A percentile compares a stretch with the other conserved stretches of the same genome.
Conservation (phyloP, 1,140 invertebrate species). For the Brachionus plicatilis region DNA sequence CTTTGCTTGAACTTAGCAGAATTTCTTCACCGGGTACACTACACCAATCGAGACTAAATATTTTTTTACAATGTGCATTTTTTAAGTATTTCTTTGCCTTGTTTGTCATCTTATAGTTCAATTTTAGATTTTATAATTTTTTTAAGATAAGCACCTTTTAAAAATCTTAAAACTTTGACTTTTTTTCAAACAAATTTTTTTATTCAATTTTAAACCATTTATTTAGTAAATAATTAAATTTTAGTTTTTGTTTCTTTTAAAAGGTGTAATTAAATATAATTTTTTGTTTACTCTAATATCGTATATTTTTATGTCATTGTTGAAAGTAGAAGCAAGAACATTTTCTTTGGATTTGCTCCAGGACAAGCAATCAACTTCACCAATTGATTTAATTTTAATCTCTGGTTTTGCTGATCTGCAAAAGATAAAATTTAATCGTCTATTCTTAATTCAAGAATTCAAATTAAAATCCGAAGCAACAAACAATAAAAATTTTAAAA, state of each 20-base stretch:
- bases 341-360: conserved; percentile 19
- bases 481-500: too few species aligned
- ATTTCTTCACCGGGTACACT: not conserved
- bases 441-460: too few species aligned
- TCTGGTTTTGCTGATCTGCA: not conserved
- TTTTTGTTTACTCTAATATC: conserved; percentile 14
- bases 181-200: not conserved
- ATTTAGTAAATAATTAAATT: too few species aligned
- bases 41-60: conserved; percentile 13
- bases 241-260: too few species aligned
- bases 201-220: not conserved
- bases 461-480: too few species aligned
- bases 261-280: too few species aligned
- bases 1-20: conserved; percentile 4
- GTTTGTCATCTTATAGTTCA: not conserved
- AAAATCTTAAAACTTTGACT: not conserved
- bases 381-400: not conserved
- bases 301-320: not conserved
- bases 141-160: not conserved
- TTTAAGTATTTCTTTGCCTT: not conserved
- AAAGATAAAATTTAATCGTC: not conserved
- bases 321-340: not conserved
- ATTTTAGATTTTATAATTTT: not conserved
- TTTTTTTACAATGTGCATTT: not conserved
- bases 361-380: conserved; percentile 4